These are phyloP conservation scores for Chaenogobius annularis DNA, from an alignment of 2,113 vertebrate genomes.

Conservation along the genomic window DNA sequence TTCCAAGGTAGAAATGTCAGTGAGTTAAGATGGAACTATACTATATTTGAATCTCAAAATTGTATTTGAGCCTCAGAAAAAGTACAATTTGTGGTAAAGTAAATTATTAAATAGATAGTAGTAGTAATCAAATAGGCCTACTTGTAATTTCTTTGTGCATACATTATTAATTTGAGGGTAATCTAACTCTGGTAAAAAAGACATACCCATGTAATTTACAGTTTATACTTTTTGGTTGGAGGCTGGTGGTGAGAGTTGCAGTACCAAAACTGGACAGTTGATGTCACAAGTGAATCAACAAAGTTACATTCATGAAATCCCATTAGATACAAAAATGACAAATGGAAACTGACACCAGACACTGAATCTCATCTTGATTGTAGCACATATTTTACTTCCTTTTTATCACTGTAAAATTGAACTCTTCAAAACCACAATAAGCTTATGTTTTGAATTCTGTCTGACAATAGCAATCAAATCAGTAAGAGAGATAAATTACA, in stretches of 20 bases:
- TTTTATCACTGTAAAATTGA: conserved; percentile 2
- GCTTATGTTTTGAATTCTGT: not conserved
- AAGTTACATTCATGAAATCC: not conserved
- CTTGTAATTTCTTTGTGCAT: not conserved
- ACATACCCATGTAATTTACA: too few species aligned
- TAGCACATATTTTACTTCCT: not conserved
- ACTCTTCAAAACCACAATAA: not conserved
- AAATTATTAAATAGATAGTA: too few species aligned
- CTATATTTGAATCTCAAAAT: too few species aligned
- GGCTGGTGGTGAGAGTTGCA: not conserved
- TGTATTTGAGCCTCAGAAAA: too few species aligned
- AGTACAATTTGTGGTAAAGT: too few species aligned
- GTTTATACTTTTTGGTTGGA: not conserved
- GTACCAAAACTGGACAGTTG: conserved; percentile 4
- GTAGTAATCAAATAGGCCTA: not conserved
- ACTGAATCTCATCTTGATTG: not conserved
- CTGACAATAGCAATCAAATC: not conserved
- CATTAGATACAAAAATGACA: not conserved
- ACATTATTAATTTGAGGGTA: not conserved
- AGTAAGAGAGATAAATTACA: conserved; percentile 8
- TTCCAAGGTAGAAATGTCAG: too few species aligned
- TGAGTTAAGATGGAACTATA: too few species aligned
- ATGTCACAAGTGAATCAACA: not conserved
- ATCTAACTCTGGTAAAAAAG: too few species aligned
- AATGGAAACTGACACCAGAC: not conserved